phyloP scores from a whole-genome alignment of 2,797 vertebrate genomes.

The Artibeus lituratus region DNA sequence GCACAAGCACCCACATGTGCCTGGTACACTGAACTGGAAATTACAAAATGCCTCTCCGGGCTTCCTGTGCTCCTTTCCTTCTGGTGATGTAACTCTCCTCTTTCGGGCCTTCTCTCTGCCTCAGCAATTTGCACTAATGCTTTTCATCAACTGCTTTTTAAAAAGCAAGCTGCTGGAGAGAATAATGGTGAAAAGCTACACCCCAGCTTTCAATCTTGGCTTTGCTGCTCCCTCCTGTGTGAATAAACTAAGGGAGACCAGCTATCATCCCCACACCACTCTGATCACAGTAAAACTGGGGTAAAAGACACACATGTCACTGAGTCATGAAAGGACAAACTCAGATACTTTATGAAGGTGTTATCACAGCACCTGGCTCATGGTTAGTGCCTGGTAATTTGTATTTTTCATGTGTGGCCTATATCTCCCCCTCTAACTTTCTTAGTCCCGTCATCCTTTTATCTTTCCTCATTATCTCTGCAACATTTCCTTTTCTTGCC shows the following conservation, averaged over 20 bases:
- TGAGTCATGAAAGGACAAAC: background rate
- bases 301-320: background rate
- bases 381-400: background rate
- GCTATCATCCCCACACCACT: background rate
- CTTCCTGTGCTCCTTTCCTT: background rate
- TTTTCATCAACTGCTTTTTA: background rate
- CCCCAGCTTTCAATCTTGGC: background rate
- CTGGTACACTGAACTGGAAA: background rate
- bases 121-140: background rate
- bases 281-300: background rate
- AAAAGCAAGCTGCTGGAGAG: background rate
- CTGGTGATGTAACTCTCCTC: background rate
- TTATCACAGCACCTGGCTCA: background rate
- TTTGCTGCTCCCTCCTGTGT: background rate
- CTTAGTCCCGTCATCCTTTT: background rate
- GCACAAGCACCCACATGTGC: accelerated
- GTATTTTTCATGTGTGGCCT: background rate
- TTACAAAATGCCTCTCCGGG: background rate
- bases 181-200: background rate
- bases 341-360: background rate
- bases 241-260: background rate
- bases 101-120: background rate
- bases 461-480: background rate
- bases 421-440: background rate
- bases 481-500: background rate